phyloP scores from a whole-genome alignment of 2,888 invertebrate genomes.

The Gibbula magus region DNA sequence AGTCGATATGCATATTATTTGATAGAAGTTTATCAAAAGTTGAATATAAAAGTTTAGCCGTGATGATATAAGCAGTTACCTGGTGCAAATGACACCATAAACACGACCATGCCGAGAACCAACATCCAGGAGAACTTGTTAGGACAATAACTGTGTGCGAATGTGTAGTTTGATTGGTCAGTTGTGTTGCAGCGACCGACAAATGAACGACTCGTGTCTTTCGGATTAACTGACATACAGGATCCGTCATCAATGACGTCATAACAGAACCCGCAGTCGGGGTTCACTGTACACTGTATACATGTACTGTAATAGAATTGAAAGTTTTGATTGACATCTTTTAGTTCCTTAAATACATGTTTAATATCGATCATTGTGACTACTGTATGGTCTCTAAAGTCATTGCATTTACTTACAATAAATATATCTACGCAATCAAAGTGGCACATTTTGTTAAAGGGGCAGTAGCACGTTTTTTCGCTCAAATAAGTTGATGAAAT shows the following conservation, averaged over 20 bases:
- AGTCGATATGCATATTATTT: no score
- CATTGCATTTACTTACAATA: no score
- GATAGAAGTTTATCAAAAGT: no score
- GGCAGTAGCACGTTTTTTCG: no score
- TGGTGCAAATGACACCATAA: constrained; percentile 75
- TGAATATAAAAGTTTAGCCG: no score
- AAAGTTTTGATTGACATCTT: no score
- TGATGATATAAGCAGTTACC: constrained; percentile 29
- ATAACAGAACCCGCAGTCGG: constrained; percentile 75
- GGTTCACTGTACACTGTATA: constrained; percentile 72
- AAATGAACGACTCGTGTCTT: constrained; percentile 42
- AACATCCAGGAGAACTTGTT: constrained; percentile 72
- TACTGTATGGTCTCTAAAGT: no score
- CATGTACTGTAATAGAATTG: constrained; percentile 55
- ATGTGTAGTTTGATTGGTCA: constrained; percentile 43
- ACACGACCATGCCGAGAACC: constrained; percentile 73
- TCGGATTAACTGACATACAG: constrained; percentile 55
- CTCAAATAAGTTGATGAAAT: no score
- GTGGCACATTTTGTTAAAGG: no score
- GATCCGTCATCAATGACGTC: constrained; percentile 54
- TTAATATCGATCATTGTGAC: no score
- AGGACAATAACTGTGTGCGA: constrained; percentile 76
- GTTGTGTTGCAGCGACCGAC: constrained; percentile 58
- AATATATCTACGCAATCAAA: no score
- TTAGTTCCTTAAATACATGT: no score